Evolutionary conservation across 2,888 invertebrate species (phyloP).

Genomic region (Clivina fossor): DNA sequence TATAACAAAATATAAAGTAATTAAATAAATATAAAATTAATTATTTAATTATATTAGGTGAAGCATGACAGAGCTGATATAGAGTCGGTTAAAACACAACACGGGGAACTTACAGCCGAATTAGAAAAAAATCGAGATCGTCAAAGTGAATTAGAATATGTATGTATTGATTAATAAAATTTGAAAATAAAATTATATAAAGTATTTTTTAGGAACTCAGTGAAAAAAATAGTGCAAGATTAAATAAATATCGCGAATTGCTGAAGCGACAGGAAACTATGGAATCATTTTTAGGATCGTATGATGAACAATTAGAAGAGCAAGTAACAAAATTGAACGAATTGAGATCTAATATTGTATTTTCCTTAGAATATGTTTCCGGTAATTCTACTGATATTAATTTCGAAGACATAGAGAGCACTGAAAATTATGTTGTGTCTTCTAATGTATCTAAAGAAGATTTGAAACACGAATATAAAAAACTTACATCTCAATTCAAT

Average conservation of each 20-base stretch:
- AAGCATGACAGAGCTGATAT: slow-evolving; percentile 44
- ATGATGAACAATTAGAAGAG: slow-evolving; percentile 14
- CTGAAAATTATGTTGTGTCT: slow-evolving; percentile 34
- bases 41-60: slow-evolving; percentile 39
- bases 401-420: slow-evolving; percentile 40
- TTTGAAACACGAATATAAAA: slow-evolving; percentile 28
- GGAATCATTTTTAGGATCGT: slow-evolving; percentile 20
- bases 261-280: slow-evolving; percentile 30
- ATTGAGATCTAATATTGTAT: slow-evolving; percentile 28
- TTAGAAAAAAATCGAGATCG: slow-evolving; percentile 24
- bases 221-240: slow-evolving; percentile 29
- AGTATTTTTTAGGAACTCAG: slow-evolving; percentile 22
- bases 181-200: background rate
- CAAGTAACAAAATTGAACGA: slow-evolving; percentile 14
- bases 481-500: slow-evolving; percentile 17
- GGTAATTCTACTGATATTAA: slow-evolving; percentile 39
- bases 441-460: slow-evolving; percentile 27
- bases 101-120: slow-evolving; percentile 18
- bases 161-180: too few relatives aligned
- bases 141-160: slow-evolving; percentile 27
- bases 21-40: background rate
- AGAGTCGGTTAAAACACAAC: slow-evolving; percentile 38
- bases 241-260: slow-evolving; percentile 30
- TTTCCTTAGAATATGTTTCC: slow-evolving; percentile 37
- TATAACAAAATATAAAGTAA: too few relatives aligned